Conservation (phyloP, 2,888 invertebrate species). For the Epiblema foenella region DNA sequence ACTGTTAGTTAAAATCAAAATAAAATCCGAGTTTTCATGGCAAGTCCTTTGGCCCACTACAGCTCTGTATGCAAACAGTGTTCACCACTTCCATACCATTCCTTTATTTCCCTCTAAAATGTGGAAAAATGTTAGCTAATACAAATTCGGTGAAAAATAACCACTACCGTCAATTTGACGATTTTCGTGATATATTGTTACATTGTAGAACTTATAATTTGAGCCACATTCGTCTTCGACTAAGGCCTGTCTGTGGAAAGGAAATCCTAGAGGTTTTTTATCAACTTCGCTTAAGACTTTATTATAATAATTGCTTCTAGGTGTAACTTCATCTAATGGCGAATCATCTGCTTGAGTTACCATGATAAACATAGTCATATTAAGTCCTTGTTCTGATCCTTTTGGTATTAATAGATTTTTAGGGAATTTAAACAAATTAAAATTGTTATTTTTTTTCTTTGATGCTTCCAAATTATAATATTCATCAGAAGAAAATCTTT, state of each 20-base stretch:
- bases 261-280: constrained; percentile 72
- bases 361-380: constrained; percentile 72
- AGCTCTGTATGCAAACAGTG: not conserved
- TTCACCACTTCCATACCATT: not conserved
- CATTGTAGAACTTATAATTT: constrained; percentile 73
- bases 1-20: no score
- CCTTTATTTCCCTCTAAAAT: not conserved
- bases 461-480: constrained; percentile 59
- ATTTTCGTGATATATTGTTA: constrained; percentile 67
- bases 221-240: constrained; percentile 54
- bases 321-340: constrained; percentile 50
- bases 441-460: constrained; percentile 54
- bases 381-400: constrained; percentile 67
- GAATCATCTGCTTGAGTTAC: constrained; percentile 59
- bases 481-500: constrained; percentile 62
- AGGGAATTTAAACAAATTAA: constrained; percentile 71
- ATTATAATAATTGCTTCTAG: constrained; percentile 55
- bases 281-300: constrained; percentile 59
- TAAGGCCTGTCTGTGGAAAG: constrained; percentile 68
- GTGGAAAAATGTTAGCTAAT: constrained; percentile 50
- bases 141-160: constrained; percentile 66
- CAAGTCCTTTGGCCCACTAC: not conserved
- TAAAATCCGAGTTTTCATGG: not conserved
- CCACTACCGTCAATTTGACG: constrained; percentile 54
- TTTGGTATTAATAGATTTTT: constrained; percentile 69